phyloP scores from a whole-genome alignment of 2,113 vertebrate genomes.

The Scytalopus superciliaris region DNA sequence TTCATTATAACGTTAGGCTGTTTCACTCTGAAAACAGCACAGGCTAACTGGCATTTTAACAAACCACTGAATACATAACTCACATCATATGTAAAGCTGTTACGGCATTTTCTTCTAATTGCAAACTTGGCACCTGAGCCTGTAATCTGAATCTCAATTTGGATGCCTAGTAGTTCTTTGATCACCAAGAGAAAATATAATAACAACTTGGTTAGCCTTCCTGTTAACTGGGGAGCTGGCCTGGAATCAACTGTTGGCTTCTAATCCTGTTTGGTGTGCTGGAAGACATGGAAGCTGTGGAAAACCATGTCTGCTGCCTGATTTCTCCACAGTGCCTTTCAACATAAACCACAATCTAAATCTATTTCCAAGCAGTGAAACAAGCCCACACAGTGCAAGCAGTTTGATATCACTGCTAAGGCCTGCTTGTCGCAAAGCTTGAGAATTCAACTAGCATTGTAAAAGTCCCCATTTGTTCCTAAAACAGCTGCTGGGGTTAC shows the following conservation, averaged over 20 bases:
- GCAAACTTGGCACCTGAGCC: background rate
- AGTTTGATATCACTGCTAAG: background rate
- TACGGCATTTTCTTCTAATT: background rate
- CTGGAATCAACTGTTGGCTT: background rate
- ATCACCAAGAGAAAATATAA: background rate
- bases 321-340: background rate
- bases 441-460: background rate
- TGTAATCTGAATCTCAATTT: background rate
- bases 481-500: fast-evolving
- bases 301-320: background rate
- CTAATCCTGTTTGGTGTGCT: background rate
- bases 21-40: background rate
- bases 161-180: background rate
- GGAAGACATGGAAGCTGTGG: background rate
- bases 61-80: background rate
- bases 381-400: background rate
- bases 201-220: background rate
- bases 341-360: background rate
- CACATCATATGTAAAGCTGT: background rate
- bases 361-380: background rate
- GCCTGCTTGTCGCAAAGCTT: background rate
- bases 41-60: background rate
- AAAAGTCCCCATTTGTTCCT: background rate
- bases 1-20: background rate
- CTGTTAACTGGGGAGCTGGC: background rate